phyloP scores from a whole-genome alignment of 2,113 vertebrate genomes.

The Azemiops feae region DNA sequence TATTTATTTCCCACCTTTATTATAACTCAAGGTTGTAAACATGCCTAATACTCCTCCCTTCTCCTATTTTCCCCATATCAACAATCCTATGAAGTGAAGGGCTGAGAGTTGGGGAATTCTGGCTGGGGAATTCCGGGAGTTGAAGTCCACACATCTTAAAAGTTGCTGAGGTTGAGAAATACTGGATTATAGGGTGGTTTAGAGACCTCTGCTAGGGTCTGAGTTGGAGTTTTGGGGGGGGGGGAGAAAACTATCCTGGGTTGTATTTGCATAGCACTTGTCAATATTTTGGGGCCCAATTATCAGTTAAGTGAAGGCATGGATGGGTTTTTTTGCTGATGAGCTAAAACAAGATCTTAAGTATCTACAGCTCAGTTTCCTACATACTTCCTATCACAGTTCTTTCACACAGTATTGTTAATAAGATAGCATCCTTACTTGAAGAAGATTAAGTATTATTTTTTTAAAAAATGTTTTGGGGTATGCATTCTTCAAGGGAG shows the following conservation, averaged over 20 bases:
- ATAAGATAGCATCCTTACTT: not conserved
- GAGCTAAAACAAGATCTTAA: not conserved
- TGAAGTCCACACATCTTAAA: not conserved
- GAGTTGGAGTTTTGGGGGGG: not conserved
- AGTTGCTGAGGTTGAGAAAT: not conserved
- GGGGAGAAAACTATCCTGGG: not conserved
- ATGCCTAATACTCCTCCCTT: not conserved
- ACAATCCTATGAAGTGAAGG: too few species aligned
- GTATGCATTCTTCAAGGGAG: not conserved
- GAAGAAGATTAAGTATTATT: not conserved
- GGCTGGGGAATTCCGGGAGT: too few species aligned
- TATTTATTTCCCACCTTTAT: not conserved
- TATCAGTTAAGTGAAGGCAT: not conserved
- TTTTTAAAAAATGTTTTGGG: not conserved
- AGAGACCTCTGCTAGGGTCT: not conserved
- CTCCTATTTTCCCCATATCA: not conserved
- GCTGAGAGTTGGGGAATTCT: too few species aligned
- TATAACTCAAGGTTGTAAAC: not conserved
- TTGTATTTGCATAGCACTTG: not conserved
- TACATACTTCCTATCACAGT: not conserved
- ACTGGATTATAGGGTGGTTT: not conserved
- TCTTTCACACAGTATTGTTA: not conserved
- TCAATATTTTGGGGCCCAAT: not conserved
- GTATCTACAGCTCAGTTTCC: not conserved
- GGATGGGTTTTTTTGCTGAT: not conserved